phyloP scores from a whole-genome alignment of 2,797 vertebrate species.

The Yasuhikotakia modesta region DNA sequence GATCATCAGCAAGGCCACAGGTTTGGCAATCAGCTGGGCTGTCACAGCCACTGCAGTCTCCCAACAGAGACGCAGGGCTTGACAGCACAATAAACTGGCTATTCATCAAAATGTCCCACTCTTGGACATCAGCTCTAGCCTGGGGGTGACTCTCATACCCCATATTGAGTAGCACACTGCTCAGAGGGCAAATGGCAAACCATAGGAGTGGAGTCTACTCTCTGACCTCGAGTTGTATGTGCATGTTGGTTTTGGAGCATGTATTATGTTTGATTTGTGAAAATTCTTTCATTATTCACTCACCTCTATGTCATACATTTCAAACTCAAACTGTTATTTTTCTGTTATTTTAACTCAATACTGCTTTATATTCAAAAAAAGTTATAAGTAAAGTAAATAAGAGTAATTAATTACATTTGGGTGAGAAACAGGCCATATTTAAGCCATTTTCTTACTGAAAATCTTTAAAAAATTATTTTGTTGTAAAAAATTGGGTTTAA shows the following conservation, averaged over 20 bases:
- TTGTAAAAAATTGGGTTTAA: too few species aligned
- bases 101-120: slow-evolving; percentile 98
- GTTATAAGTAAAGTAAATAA: too few species aligned
- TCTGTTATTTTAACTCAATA: too few species aligned
- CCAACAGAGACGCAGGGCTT: slow-evolving; percentile 81
- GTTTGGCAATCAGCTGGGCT: slow-evolving; percentile 88
- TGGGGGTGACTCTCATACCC: slow-evolving; percentile 27
- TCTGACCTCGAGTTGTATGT: neutral
- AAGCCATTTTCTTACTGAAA: too few species aligned
- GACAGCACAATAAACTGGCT: slow-evolving; percentile 91
- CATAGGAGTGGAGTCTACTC: slow-evolving; percentile 11
- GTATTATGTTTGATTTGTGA: too few species aligned
- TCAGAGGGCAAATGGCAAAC: slow-evolving; percentile 12
- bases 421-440: too few species aligned
- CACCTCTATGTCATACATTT: too few species aligned
- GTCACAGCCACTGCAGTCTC: slow-evolving; percentile 80
- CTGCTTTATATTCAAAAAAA: too few species aligned
- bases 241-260: too few species aligned
- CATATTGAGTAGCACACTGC: slow-evolving; percentile 13
- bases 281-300: too few species aligned
- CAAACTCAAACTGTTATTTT: too few species aligned
- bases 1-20: slow-evolving; percentile 85
- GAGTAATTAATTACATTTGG: too few species aligned
- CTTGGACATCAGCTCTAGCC: slow-evolving; percentile 60
- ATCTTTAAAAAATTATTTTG: slow-evolving; percentile 38